Evolutionary conservation across 1,140 invertebrate species (phyloP).

Genomic region (Bombus superbus): DNA sequence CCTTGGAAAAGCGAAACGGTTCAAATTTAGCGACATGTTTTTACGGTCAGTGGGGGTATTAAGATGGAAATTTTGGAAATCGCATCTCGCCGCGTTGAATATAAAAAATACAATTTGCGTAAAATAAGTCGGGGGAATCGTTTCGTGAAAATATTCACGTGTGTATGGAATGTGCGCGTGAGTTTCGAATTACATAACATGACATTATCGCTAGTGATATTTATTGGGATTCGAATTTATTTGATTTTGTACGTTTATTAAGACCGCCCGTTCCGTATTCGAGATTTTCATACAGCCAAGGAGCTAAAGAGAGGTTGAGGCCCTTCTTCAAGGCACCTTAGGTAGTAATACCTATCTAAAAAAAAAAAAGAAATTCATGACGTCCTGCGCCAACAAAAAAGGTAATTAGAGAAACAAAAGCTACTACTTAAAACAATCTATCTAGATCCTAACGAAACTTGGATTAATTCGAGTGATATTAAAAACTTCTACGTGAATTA

Average conservation of each 20-base stretch:
- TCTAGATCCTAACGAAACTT: constrained; percentile 67
- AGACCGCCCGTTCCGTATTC: background rate
- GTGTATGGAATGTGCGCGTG: constrained; percentile 30
- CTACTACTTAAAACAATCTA: constrained; percentile 71
- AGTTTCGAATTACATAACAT: background rate
- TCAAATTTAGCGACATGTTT: background rate
- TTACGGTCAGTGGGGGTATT: background rate
- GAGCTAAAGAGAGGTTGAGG: constrained; percentile 62
- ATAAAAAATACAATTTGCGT: background rate
- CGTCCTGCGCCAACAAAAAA: constrained; percentile 79
- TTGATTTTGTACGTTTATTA: background rate
- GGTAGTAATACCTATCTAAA: constrained; percentile 68
- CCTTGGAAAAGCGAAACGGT: background rate
- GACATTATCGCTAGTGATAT: too few relatives aligned
- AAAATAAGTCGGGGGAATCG: background rate
- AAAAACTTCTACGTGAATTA: constrained; percentile 49
- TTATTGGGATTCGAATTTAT: background rate
- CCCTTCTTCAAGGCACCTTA: constrained; percentile 70
- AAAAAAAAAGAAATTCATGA: constrained; percentile 64
- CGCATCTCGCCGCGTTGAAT: background rate
- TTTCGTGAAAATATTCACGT: background rate
- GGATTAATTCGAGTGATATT: constrained; percentile 66
- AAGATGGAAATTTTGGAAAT: background rate
- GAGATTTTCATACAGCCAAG: constrained; percentile 40
- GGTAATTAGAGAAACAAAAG: constrained; percentile 71